A percentile compares a stretch with the other conserved stretches of the same genome.
Conservation (phyloP, 1,140 invertebrate genomes). For the Proctacanthus coquilletti region DNA sequence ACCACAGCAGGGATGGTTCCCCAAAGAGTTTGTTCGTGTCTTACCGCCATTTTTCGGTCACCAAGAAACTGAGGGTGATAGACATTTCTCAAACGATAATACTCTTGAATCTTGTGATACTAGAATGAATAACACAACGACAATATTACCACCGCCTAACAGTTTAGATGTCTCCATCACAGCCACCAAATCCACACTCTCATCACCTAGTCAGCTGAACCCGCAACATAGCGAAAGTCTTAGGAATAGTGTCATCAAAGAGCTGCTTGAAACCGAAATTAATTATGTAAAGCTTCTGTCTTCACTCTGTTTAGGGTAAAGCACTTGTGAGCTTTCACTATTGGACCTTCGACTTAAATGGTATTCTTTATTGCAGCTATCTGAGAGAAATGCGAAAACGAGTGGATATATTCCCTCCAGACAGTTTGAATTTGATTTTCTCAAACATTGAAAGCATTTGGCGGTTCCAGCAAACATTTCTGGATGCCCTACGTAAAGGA, state of each 20-base stretch:
- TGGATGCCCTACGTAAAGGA: slow-evolving; percentile 19
- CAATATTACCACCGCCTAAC: too few species aligned
- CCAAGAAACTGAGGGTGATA: slow-evolving; percentile 16
- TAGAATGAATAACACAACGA: background rate
- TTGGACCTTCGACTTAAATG: background rate
- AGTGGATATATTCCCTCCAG: slow-evolving; percentile 27
- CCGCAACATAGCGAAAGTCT: slow-evolving; percentile 13
- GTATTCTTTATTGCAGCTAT: slow-evolving; percentile 12
- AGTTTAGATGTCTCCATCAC: too few species aligned
- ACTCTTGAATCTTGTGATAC: background rate
- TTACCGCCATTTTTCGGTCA: slow-evolving; percentile 11
- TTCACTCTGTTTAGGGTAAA: slow-evolving; percentile 26
- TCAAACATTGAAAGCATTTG: slow-evolving; percentile 26
- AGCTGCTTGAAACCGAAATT: slow-evolving; percentile 25
- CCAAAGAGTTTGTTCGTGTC: slow-evolving; percentile 28
- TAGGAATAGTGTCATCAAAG: slow-evolving; percentile 20
- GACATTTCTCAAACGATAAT: too few species aligned
- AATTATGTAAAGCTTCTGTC: slow-evolving; percentile 28
- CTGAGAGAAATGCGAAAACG: slow-evolving; percentile 28
- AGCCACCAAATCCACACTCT: background rate
- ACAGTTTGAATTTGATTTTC: slow-evolving; percentile 26
- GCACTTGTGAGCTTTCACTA: background rate
- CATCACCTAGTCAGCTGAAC: slow-evolving; percentile 5
- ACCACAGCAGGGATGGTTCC: slow-evolving; percentile 27
- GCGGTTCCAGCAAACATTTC: slow-evolving; percentile 22